A percentile compares a stretch with the other conserved stretches of the same genome.
Conservation (phyloP, 2,113 vertebrate genomes). For the Chaetops frenatus region DNA sequence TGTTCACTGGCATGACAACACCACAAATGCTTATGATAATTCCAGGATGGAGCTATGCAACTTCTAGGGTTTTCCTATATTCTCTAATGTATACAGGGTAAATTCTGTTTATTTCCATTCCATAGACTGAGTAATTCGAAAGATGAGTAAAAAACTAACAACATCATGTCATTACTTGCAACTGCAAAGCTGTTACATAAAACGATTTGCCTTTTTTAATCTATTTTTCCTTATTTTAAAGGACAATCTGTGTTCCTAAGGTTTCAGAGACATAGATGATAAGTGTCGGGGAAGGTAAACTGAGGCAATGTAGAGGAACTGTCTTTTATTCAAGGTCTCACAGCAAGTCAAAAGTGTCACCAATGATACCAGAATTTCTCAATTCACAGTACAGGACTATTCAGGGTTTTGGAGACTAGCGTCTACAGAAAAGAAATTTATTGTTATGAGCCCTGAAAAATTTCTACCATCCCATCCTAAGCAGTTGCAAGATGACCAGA, state of each 20-base stretch:
- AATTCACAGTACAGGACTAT: not conserved
- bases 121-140: not conserved
- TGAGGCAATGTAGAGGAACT: not conserved
- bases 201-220: not conserved
- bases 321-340: not conserved
- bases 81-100: not conserved
- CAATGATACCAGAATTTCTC: not conserved
- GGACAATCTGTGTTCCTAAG: not conserved
- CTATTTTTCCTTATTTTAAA: not conserved
- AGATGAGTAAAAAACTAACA: not conserved
- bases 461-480: not conserved
- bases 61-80: not conserved
- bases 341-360: not conserved
- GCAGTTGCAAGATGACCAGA: not conserved
- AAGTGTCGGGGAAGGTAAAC: not conserved
- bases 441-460: not conserved
- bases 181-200: rapidly evolving
- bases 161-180: not conserved
- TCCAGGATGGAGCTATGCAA: not conserved
- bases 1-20: not conserved
- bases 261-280: not conserved
- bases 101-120: not conserved
- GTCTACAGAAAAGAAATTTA: not conserved
- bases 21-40: not conserved
- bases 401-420: not conserved